Evolutionary conservation across 1,140 invertebrate species (phyloP), one percentile per base, ranked within the genome.

Genomic region (Andrena cerasifolii): DNA sequence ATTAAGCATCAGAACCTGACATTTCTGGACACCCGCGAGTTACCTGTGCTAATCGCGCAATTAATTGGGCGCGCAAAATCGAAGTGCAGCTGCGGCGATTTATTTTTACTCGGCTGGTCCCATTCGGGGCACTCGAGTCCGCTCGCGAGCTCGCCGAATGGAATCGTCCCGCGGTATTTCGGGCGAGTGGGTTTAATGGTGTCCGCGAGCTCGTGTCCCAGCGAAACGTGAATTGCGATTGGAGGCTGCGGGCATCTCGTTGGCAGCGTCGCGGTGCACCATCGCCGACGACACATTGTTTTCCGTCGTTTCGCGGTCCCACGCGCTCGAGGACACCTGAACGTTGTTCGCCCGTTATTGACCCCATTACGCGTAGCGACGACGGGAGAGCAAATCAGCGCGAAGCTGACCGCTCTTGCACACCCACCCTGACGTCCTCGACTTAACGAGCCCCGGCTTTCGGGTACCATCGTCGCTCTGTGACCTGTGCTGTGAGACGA

Each of bases 291-390:
- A 31, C 33, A 2, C 51, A 68, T 45, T 31, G 67, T 43, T 21
- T 56, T 14, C 36, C 16, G 40, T 21, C 18, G 16, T 4, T 12
- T 24, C 26, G n/a, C 12, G 18, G 18, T 28, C n/a, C 28, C 24
- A 18, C 18, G 6, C 45, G n/a, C 43, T 67, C 65, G 36, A 56
- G 67, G 36, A 70, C 36, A 8, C 10, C 33, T 3, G 51, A 12
- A 54, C 51, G 18, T 33, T 24, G 66, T 18, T 24, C 16, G 21
- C 16, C 24, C 67, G 67, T 56, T 70, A 70, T 58, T 71, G 36
- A 71, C 67, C 26, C 26, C 53, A 16, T 58, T 71, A 71, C 53
- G 24, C 53, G 67, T 31, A 24, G 26, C 36, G 53, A 58, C 58
- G 53, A 71, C 53, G 36, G 16, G 18, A 3, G 43, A 49, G 14